A percentile compares a stretch with the other conserved stretches of the same genome.
phyloP scores from a whole-genome alignment of 2,888 invertebrate species.

The Nymphalis urticae region DNA sequence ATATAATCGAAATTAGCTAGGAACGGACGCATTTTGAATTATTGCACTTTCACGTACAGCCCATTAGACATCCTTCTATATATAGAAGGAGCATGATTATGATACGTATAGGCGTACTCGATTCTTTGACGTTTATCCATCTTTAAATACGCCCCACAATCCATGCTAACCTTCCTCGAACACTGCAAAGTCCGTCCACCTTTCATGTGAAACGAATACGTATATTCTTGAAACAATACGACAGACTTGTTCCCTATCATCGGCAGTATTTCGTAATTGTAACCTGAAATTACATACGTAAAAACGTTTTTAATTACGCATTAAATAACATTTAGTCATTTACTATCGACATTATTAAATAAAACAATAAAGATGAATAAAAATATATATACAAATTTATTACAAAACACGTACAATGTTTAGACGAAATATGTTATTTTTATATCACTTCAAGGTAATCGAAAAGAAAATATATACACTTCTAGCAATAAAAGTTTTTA shows the following conservation, averaged over 20 bases:
- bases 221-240: constrained; percentile 38
- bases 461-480: too few species aligned
- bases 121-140: constrained; percentile 34
- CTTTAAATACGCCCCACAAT: constrained; percentile 40
- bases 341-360: too few species aligned
- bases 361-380: too few species aligned
- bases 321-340: neutral
- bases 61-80: constrained; percentile 25
- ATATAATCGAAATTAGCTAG: too few species aligned
- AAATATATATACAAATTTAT: too few species aligned
- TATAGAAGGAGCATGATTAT: constrained; percentile 48
- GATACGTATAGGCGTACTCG: constrained; percentile 34
- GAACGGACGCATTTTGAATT: too few species aligned
- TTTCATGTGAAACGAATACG: constrained; percentile 41
- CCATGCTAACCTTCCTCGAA: constrained; percentile 32
- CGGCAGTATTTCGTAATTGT: constrained; percentile 26
- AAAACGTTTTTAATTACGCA: neutral
- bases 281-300: constrained; percentile 26
- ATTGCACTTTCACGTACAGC: constrained; percentile 22
- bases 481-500: too few species aligned
- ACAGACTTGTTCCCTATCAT: constrained; percentile 31
- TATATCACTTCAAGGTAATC: too few species aligned
- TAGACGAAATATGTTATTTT: too few species aligned
- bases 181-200: constrained; percentile 33
- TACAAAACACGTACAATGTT: too few species aligned